phyloP scores from a whole-genome alignment of 2,797 vertebrate genomes.

The Valencia hispanica region DNA sequence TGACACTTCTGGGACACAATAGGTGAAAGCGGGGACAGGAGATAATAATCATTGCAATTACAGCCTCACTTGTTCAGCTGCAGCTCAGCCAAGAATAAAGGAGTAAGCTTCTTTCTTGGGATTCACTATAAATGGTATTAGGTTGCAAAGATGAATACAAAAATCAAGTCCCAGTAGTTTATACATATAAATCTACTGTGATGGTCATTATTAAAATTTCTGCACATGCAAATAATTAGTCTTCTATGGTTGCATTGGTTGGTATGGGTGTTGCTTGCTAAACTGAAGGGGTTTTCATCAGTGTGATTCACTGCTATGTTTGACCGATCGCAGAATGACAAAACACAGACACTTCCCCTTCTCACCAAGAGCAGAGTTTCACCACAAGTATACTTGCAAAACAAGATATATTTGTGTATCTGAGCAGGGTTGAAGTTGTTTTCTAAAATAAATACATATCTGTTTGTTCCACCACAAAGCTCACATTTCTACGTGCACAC shows the following conservation, averaged over 20 bases:
- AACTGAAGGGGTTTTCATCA: slow-evolving; percentile 7
- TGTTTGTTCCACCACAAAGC: slow-evolving; percentile 14
- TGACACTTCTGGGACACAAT: slow-evolving; percentile 68
- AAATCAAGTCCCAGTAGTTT: slow-evolving; percentile 8
- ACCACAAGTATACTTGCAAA: slow-evolving; percentile 27
- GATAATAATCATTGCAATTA: slow-evolving; percentile 64
- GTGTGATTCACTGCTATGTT: slow-evolving; percentile 27
- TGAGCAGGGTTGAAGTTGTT: not conserved
- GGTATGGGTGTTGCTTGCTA: slow-evolving; percentile 1
- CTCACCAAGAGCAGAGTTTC: not conserved
- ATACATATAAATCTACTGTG: not conserved
- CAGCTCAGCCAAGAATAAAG: slow-evolving; percentile 27
- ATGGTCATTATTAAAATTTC: not conserved
- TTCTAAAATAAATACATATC: not conserved
- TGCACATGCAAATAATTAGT: not conserved
- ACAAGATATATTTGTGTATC: not conserved
- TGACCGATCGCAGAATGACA: slow-evolving; percentile 17
- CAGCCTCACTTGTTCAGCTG: slow-evolving; percentile 39
- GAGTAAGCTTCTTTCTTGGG: slow-evolving; percentile 26
- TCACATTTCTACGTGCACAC: not conserved
- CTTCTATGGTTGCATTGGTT: not conserved
- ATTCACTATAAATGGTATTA: slow-evolving; percentile 3
- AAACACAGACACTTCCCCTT: slow-evolving; percentile 24
- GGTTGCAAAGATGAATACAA: slow-evolving; percentile 1
- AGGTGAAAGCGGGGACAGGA: slow-evolving; percentile 55